A percentile compares a stretch with the other conserved stretches of the same genome.
phyloP scores from a whole-genome alignment of 2,797 vertebrate genomes.

The Gobionotothen gibberifrons region DNA sequence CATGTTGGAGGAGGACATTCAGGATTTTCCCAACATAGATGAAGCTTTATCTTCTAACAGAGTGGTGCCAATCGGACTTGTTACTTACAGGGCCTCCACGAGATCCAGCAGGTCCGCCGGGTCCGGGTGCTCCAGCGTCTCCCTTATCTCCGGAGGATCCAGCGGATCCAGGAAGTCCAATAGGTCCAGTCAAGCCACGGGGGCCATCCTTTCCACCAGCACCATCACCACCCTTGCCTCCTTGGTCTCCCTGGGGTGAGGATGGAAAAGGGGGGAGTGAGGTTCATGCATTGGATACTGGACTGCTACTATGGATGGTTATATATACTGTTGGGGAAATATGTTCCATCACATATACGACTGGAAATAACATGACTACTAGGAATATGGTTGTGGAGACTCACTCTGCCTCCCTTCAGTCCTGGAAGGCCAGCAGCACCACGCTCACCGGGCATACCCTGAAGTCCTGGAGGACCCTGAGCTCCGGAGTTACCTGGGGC shows the following conservation, averaged over 20 bases:
- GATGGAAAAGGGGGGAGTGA: conserved; percentile 4
- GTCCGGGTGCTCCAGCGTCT: conserved; percentile 91
- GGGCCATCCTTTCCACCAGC: conserved; percentile 92
- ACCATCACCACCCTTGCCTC: conserved; percentile 93
- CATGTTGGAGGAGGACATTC: no score
- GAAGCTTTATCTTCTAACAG: no score
- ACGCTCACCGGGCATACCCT: conserved; percentile 98
- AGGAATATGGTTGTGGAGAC: conserved; percentile 53
- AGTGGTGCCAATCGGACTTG: no score
- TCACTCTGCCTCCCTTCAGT: conserved; percentile 96
- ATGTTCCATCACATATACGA: no score
- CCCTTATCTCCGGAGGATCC: conserved; percentile 96
- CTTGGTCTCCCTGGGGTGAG: conserved; percentile 89
- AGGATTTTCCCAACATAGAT: no score
- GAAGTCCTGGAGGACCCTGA: conserved; percentile 94
- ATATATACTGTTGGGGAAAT: no score
- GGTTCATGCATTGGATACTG: not conserved
- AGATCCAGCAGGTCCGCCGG: conserved; percentile 89
- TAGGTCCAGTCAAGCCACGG: conserved; percentile 95
- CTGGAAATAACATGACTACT: not conserved
- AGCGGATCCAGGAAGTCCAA: conserved; percentile 94
- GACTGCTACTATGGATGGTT: not conserved
- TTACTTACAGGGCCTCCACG: conserved; percentile 93
- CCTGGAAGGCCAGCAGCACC: conserved; percentile 95
- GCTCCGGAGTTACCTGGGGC: conserved; percentile 89